These are phyloP conservation scores for Podabrus alpinus DNA, from an alignment of 2,888 invertebrate species.

Conservation along the genomic window DNA sequence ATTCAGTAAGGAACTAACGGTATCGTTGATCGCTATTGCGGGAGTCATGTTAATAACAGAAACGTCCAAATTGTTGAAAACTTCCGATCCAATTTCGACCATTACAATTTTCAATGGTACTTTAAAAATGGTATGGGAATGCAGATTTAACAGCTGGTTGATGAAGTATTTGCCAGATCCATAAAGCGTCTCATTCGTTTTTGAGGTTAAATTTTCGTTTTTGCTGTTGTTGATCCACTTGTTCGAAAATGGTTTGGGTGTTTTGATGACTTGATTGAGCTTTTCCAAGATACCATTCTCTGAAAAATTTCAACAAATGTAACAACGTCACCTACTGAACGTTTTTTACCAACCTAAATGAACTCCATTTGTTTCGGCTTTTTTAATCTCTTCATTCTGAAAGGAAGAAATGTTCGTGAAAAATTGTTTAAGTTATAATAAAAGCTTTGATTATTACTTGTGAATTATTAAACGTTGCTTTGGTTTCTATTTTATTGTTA, in stretches of 20 bases:
- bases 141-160: not conserved
- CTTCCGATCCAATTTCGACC: not conserved
- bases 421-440: not conserved
- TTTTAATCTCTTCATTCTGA: not conserved
- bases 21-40: not conserved
- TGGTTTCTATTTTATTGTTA: not conserved
- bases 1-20: not conserved
- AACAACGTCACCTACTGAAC: not conserved
- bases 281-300: not conserved
- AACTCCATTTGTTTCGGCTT: not conserved
- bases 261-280: not conserved
- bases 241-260: not conserved
- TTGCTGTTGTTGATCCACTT: not conserved
- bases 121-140: not conserved
- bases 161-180: not conserved
- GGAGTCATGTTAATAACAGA: not conserved
- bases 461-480: not conserved
- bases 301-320: not conserved
- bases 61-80: not conserved
- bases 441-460: not conserved
- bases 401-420: not conserved
- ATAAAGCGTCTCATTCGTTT: not conserved
- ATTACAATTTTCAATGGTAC: not conserved
- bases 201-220: not conserved
- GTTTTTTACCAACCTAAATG: not conserved